A percentile compares a stretch with the other conserved stretches of the same genome.
These are phyloP conservation scores for Bradypus variegatus DNA, from an alignment of 2,797 vertebrate genomes.

Conservation along the genomic window DNA sequence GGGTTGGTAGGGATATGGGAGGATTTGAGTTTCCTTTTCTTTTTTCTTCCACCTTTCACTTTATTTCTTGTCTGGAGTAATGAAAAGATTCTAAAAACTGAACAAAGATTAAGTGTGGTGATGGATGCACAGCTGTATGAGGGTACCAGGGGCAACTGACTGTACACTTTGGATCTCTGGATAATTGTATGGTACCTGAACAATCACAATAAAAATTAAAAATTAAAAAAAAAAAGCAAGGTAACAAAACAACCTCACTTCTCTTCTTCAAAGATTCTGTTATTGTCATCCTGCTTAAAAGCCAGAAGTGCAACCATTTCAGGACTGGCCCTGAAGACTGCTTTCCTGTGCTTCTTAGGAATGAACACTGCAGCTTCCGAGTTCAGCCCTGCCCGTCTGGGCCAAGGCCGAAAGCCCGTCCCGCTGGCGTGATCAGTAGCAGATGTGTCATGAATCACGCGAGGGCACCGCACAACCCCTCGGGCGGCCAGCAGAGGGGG, in stretches of 20 bases:
- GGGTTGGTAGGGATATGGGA: too few species aligned
- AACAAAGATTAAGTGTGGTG: too few species aligned
- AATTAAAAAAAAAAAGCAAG: constrained; percentile 4
- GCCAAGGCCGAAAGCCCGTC: background rate
- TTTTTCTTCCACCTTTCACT: too few species aligned
- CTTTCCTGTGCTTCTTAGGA: background rate
- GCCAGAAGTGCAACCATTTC: background rate
- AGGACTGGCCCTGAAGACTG: background rate
- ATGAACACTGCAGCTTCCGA: background rate
- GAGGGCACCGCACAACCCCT: background rate
- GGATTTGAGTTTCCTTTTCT: too few species aligned
- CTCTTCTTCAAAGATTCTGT: background rate
- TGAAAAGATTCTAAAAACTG: too few species aligned
- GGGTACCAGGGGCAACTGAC: too few species aligned
- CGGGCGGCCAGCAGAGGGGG: background rate
- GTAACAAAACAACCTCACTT: constrained; percentile 15
- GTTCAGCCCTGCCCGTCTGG: background rate
- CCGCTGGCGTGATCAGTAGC: background rate
- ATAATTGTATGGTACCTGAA: too few species aligned
- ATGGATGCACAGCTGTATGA: too few species aligned
- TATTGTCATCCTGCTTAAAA: background rate
- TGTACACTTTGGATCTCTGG: too few species aligned
- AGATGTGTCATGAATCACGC: constrained; percentile 10
- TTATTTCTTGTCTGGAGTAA: too few species aligned
- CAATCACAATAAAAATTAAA: too few species aligned